These are phyloP conservation scores for Tetrao urogallus DNA, from an alignment of 2,113 vertebrate species.

Conservation along the genomic window DNA sequence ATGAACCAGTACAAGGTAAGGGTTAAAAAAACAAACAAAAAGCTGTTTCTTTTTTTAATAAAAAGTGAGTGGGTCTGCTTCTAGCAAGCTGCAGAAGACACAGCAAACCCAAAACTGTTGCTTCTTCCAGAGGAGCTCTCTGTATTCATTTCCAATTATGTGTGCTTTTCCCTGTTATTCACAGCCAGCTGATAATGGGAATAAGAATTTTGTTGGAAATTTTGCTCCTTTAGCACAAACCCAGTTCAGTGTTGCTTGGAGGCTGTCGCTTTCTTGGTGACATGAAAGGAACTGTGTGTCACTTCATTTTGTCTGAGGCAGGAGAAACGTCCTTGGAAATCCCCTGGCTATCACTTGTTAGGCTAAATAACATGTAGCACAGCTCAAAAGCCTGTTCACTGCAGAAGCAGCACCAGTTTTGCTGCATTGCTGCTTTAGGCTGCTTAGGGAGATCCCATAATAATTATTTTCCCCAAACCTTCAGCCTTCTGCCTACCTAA, in stretches of 20 bases:
- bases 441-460: not conserved
- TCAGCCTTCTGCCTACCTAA: not conserved
- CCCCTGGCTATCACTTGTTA: not conserved
- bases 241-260: not conserved
- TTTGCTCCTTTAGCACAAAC: not conserved
- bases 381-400: not conserved
- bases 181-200: not conserved
- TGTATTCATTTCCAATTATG: not conserved
- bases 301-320: not conserved
- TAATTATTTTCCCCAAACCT: not conserved
- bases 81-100: not conserved
- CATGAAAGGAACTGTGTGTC: not conserved
- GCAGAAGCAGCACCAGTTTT: not conserved
- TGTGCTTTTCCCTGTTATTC: not conserved
- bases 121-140: not conserved
- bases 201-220: not conserved
- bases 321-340: not conserved
- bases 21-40: no score
- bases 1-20: slow-evolving; percentile 87
- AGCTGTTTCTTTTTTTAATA: no score
- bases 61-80: not conserved
- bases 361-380: no score
- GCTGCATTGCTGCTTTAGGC: not conserved
- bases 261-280: not conserved
- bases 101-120: not conserved